Evolutionary conservation across 64 coral and sea anemone species (phyloP), one percentile per base, ranked within the genome.

Genomic region (Actinia tenebrosa): DNA sequence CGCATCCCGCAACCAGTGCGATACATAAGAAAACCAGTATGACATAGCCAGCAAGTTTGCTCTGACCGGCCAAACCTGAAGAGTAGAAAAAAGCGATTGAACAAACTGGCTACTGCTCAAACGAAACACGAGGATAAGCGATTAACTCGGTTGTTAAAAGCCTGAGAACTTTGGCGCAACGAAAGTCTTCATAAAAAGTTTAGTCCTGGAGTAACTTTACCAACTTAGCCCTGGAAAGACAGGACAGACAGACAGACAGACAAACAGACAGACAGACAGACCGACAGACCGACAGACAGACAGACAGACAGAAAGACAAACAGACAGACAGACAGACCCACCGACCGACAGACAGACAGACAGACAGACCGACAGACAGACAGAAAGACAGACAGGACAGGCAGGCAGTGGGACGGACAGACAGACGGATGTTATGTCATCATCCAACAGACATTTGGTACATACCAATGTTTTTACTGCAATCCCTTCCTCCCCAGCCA

Each of bases 401-500:
- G n/a, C n/a, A n/a, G n/a, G n/a, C n/a, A n/a, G n/a, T n/a, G n/a
- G n/a, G n/a, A n/a, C 2, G 4, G 60, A 61, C 63, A 5, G 63
- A 9, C 19, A 5, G 26, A 30, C 15, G 3, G 26, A 30, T 25
- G 26, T 75, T 26, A 15, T 42, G 69, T 69, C 26, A 4, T 30
- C 14, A 75, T 64, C 78, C 81, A 60, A 77, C 89, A 55, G 2
- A 11, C 56, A 58, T 0, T 50, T 50, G 10, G 56, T 64, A 66
- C 27, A 3, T 45, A 30, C 93, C 23, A 30, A 54, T 25, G 15
- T 71, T 55, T 43, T 45, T n/a, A 44, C 83, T 77, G 71, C 93
- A 95, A 60, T 95, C 90, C 14, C 53, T 47, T 50, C 87, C 93
- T 56, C 13, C 22, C 93, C 93, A 92, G 69, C 93, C 92, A 20